Conservation (phyloP, 2,888 invertebrate species). For the Leptura quadrifasciata region DNA sequence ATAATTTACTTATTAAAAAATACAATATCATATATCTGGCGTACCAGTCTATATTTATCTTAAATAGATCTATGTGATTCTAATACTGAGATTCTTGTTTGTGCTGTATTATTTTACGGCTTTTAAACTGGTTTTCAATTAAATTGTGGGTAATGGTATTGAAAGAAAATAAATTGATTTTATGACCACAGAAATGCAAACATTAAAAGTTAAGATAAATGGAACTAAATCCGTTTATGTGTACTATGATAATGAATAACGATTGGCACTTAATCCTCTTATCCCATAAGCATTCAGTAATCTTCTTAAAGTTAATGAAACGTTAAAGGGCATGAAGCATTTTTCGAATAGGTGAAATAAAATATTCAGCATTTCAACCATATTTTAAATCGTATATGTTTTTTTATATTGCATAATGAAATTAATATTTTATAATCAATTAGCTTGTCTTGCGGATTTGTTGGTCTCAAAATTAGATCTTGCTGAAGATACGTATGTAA, state of each 20-base stretch:
- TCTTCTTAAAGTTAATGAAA: neutral
- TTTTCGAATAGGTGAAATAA: neutral
- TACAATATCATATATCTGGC: neutral
- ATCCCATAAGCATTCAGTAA: neutral
- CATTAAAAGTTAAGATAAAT: neutral
- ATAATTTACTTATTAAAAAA: constrained; percentile 1
- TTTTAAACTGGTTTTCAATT: constrained; percentile 4
- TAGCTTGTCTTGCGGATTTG: no score
- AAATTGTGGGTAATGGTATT: neutral
- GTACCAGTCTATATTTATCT: neutral
- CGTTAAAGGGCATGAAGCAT: neutral
- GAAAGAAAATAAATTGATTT: constrained; percentile 1
- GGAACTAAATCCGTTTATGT: neutral
- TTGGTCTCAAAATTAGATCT: no score
- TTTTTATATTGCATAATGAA: no score
- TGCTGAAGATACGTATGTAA: no score
- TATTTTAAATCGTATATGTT: no score
- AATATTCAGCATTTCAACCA: neutral
- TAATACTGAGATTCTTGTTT: neutral
- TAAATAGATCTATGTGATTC: neutral
- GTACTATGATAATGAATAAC: constrained; percentile 6
- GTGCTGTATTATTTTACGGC: neutral
- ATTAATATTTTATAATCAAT: no score
- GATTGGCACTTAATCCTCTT: neutral
- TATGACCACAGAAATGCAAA: neutral